Conservation (phyloP, 2,888 invertebrate species). For the Hemistola chrysoprasaria region DNA sequence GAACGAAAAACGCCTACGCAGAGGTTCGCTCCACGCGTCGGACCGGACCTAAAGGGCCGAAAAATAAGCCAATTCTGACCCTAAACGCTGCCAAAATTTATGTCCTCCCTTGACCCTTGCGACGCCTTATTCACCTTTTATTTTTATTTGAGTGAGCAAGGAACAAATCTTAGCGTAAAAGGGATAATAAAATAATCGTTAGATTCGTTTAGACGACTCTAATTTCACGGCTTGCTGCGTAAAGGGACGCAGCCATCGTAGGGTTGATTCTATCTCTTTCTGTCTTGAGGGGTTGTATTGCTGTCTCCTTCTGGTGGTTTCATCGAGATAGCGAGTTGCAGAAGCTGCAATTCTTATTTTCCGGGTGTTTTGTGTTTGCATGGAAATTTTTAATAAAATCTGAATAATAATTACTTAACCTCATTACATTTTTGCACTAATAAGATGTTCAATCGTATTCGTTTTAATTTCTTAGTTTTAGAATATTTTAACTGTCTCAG, state of each 20-base stretch:
- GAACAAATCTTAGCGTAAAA: conserved; percentile 82
- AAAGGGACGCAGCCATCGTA: conserved; percentile 64
- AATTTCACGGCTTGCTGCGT: conserved; percentile 80
- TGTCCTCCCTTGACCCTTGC: conserved; percentile 72
- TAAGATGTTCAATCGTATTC: no score
- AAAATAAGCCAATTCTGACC: conserved; percentile 73
- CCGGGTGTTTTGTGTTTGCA: conserved; percentile 62
- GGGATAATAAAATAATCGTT: conserved; percentile 83
- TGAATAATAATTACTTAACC: no score
- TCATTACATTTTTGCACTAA: no score
- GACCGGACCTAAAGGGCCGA: conserved; percentile 65
- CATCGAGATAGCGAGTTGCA: conserved; percentile 48
- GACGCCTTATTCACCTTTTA: conserved; percentile 79
- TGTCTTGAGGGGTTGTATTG: conserved; percentile 18
- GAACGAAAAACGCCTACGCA: conserved; percentile 25
- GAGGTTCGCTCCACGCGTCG: conserved; percentile 34
- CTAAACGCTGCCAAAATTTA: conserved; percentile 71
- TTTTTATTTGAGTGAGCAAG: conserved; percentile 83
- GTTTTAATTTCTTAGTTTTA: no score
- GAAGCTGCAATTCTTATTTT: conserved; percentile 61
- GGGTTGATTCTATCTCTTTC: conserved; percentile 55
- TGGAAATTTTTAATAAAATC: conserved; percentile 36
- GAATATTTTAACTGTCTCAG: no score
- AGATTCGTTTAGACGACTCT: conserved; percentile 81
- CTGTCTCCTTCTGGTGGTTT: conserved; percentile 49